phyloP scores from a whole-genome alignment of 2,797 vertebrate species.

The Tamandua tetradactyla region DNA sequence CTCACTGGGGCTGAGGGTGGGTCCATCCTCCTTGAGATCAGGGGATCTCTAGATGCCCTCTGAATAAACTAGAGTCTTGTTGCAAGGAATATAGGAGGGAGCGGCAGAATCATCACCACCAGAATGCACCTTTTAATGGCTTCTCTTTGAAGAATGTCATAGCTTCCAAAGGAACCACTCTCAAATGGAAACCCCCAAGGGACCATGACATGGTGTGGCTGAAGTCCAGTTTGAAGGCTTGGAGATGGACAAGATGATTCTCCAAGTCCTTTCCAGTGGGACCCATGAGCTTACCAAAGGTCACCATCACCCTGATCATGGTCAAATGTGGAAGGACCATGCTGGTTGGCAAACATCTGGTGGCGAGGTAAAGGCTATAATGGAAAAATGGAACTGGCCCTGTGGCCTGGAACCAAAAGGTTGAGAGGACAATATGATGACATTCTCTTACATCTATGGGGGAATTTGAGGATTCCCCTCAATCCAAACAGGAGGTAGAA shows the following conservation, averaged over 20 bases:
- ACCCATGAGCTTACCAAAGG: background rate
- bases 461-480: no score
- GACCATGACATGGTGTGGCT: no score
- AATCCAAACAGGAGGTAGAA: background rate
- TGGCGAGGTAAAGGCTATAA: background rate
- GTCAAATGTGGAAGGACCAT: background rate
- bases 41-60: background rate
- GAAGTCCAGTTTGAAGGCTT: background rate
- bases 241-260: background rate
- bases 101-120: fast-evolving
- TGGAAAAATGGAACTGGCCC: background rate
- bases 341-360: background rate
- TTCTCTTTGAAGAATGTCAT: background rate
- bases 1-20: background rate
- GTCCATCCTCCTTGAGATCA: background rate
- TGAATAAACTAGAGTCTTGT: background rate
- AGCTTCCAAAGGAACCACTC: background rate
- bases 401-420: background rate
- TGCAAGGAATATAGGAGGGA: background rate
- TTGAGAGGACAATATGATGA: fast-evolving
- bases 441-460: background rate
- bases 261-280: background rate
- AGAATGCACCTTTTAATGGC: background rate
- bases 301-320: background rate
- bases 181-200: no score